A percentile compares a stretch with the other conserved stretches of the same genome.
Evolutionary conservation across 1,140 invertebrate genomes (phyloP).

Genomic region (Agrypnia vestita): DNA sequence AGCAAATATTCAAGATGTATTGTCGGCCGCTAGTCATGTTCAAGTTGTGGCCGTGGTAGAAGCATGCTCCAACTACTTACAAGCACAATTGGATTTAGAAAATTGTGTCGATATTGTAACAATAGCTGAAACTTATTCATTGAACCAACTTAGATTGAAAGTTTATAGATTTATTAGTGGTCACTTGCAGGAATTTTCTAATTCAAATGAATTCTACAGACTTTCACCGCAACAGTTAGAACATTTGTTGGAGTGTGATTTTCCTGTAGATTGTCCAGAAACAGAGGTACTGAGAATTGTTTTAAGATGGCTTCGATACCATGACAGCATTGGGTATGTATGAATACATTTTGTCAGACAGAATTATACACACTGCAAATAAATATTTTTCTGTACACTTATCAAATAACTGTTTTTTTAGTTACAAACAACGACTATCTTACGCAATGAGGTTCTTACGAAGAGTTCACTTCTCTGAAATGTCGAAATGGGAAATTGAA

Average conservation of each 20-base stretch:
- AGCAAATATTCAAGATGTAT: conserved; percentile 81
- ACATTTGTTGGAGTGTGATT: conserved; percentile 78
- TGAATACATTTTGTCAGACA: conserved; percentile 10
- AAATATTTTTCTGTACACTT: neutral
- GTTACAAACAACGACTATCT: conserved; percentile 65
- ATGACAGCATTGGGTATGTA: conserved; percentile 65
- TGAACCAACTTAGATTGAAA: conserved; percentile 74
- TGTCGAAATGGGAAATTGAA: conserved; percentile 67
- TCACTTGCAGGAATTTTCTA: conserved; percentile 77
- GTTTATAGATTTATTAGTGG: conserved; percentile 81
- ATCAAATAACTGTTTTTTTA: conserved; percentile 48
- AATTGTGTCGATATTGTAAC: conserved; percentile 83
- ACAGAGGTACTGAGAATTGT: conserved; percentile 76
- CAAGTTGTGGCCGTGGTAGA: conserved; percentile 81
- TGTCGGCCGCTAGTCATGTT: conserved; percentile 80
- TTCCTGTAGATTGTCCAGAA: conserved; percentile 82
- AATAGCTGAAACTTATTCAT: conserved; percentile 80
- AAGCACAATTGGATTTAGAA: conserved; percentile 79
- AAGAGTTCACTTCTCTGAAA: conserved; percentile 73
- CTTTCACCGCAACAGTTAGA: conserved; percentile 76
- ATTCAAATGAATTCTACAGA: conserved; percentile 75
- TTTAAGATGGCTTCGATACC: conserved; percentile 73
- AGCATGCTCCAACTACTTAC: conserved; percentile 80
- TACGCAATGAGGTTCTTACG: conserved; percentile 69
- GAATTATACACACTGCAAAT: neutral